Base-by-base conservation (phyloP, 2,888 invertebrate genomes). In the Margaritifera margaritifera region DNA sequence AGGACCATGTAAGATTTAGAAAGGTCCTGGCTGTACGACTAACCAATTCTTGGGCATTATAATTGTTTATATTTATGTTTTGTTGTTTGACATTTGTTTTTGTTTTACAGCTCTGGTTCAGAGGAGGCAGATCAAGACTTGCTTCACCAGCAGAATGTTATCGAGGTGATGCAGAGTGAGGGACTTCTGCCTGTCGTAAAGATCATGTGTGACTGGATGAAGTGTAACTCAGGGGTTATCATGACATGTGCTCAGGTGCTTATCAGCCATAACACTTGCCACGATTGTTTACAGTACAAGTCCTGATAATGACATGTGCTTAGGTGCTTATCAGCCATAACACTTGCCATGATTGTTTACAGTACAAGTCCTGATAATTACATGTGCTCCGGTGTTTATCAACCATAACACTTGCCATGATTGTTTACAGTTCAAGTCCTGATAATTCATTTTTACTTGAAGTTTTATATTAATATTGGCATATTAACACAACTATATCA, bases 131-230 rank as follows among this genome's bases (percentile, higher is more conserved):
- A 87, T 67, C 68, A 74, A 31, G 83, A 85, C 56, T 81, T 80
- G 25, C 74, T 75, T 19, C 82, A 79, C 25, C 71, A 84, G 62
- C 84, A 85, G 71, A 81, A 84, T 60, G 71, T 84, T 19, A 66
- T 89, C 42, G 82, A 83, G 56, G 87, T 87, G 25, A 72, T 87
- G 54, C 84, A 83, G 61, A 76, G 72, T 64, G 87, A 88, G 75
- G 88, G 88, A n/a, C 81, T 93, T 75, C 87, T 95, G 52, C 91
- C 92, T 51, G 93, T 94, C 75, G 92, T 95, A 42, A 95, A 94
- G 89, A 90, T 96, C 76, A 92, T 95, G 74, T 94, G 94, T 86
- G 96, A 96, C 89, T 97, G 96, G 97, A 91, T 96, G 78, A 92
- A 92, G 66, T 93, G 93, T 64, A 95, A 96, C 89, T 93, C 93